These are phyloP conservation scores for Oreotrochilus melanogaster DNA, from an alignment of 2,113 vertebrate species.

Conservation along the genomic window DNA sequence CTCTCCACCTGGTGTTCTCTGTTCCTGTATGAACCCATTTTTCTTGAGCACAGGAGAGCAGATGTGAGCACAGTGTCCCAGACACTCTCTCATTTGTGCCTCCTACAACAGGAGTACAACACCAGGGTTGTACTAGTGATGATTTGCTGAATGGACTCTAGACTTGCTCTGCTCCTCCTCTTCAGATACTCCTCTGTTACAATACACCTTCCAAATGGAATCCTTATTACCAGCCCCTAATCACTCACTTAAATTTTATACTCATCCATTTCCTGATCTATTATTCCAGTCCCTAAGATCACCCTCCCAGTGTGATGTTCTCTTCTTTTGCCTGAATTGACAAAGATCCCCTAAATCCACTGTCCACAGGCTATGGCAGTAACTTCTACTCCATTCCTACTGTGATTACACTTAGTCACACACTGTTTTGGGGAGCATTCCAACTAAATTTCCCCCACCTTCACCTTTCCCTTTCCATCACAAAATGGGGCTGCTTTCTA, in stretches of 20 bases:
- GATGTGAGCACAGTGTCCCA: neutral
- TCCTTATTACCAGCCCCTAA: neutral
- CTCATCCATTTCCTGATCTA: neutral
- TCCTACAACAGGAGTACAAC: neutral
- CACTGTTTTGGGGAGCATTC: neutral
- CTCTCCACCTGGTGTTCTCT: neutral
- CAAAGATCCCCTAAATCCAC: neutral
- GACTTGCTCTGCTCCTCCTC: neutral
- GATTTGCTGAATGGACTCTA: neutral
- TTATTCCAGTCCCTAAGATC: neutral
- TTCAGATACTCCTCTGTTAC: neutral
- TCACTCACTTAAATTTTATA: neutral
- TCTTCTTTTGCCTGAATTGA: neutral
- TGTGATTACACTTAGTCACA: neutral
- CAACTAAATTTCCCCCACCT: neutral
- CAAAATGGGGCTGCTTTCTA: neutral
- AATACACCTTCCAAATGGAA: neutral
- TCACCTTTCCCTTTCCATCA: neutral
- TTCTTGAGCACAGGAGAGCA: neutral
- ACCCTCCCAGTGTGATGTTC: neutral
- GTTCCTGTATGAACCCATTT: neutral
- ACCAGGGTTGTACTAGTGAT: accelerated
- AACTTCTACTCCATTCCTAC: neutral
- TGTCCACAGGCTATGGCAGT: accelerated
- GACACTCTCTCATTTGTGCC: neutral